phyloP scores from a whole-genome alignment of 2,888 invertebrate genomes.

The Entomobrya multifasciata region DNA sequence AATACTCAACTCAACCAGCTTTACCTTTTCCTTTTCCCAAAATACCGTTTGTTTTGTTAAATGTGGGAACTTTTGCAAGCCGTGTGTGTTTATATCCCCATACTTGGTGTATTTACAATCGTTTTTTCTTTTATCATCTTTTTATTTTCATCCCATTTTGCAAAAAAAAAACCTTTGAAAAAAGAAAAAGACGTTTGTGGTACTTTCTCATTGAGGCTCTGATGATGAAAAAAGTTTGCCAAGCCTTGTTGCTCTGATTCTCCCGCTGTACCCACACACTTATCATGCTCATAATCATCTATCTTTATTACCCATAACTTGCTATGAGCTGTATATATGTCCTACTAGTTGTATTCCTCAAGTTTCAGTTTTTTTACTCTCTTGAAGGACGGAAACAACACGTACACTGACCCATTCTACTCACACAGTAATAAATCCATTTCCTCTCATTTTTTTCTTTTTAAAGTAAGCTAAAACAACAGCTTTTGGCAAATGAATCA shows the following conservation, averaged over 20 bases:
- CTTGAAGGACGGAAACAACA: no score
- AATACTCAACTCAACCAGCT: no score
- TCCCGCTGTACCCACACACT: neutral
- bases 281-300: conserved; percentile 47
- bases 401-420: neutral
- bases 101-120: neutral
- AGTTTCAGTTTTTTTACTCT: no score
- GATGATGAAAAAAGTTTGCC: no score
- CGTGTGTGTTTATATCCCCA: no score
- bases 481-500: conserved; percentile 1
- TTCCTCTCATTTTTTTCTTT: neutral
- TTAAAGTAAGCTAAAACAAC: neutral
- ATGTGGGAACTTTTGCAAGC: conserved; percentile 45
- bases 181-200: no score
- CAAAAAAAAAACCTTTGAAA: no score
- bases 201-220: no score
- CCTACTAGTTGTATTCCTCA: no score
- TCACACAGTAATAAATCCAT: conserved; percentile 4
- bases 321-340: neutral
- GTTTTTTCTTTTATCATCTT: no score
- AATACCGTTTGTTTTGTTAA: conserved; percentile 16
- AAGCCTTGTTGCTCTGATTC: neutral
- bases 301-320: conserved; percentile 52
- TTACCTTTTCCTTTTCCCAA: no score
- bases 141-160: no score